phyloP scores from a whole-genome alignment of 1,140 invertebrate genomes.

The Drosophila nigromelanica region DNA sequence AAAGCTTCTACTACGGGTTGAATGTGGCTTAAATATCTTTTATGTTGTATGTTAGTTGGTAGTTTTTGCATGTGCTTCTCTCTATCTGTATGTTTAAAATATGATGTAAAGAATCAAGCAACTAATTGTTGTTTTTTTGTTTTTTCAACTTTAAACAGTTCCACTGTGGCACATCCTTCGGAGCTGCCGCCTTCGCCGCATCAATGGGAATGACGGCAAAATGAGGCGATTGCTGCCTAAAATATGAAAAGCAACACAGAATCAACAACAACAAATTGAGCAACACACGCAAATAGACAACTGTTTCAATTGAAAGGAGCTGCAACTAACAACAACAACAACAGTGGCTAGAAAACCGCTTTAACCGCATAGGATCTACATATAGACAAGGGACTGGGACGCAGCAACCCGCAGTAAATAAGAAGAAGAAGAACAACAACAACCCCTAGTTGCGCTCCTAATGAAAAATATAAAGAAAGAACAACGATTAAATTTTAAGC shows the following conservation, averaged over 20 bases:
- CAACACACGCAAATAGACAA: constrained; percentile 8
- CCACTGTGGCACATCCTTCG: constrained; percentile 97
- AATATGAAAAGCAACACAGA: constrained; percentile 68
- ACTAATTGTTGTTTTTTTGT: constrained; percentile 7
- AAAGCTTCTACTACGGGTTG: constrained; percentile 25
- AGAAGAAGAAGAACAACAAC: constrained; percentile 12
- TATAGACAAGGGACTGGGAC: constrained; percentile 4
- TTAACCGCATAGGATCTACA: background rate
- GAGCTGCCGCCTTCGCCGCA: constrained; percentile 98
- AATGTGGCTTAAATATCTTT: constrained; percentile 12
- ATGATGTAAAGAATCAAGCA: background rate
- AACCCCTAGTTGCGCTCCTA: too few relatives aligned
- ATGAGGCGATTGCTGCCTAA: constrained; percentile 84
- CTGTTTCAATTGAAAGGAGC: background rate
- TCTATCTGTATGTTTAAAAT: constrained; percentile 16
- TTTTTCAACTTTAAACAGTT: constrained; percentile 85
- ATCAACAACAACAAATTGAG: constrained; percentile 24
- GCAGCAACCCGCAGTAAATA: constrained; percentile 14
- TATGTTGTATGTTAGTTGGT: constrained; percentile 33
- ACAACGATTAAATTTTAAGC: constrained; percentile 64
- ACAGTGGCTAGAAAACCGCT: background rate
- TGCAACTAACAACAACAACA: constrained; percentile 25
- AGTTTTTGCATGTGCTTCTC: constrained; percentile 35
- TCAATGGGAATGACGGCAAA: constrained; percentile 95
- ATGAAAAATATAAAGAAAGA: constrained; percentile 11